Evolutionary conservation across 2,888 invertebrate species (phyloP).

Genomic region (Pocota personata): DNA sequence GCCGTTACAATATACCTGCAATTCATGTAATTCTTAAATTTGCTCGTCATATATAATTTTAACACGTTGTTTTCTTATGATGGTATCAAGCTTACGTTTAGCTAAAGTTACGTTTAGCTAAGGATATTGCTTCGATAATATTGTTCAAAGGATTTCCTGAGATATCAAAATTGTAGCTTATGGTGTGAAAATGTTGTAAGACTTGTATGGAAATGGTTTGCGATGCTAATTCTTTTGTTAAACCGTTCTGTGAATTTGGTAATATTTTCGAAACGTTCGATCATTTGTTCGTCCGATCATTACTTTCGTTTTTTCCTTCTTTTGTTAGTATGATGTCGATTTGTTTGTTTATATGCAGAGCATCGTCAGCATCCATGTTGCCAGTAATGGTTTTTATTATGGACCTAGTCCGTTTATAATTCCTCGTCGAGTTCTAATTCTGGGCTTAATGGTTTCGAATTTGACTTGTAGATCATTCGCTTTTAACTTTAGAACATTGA

Average conservation of each 20-base stretch:
- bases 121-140: too few species aligned
- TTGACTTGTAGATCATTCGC: background rate
- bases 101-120: too few species aligned
- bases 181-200: background rate
- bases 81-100: background rate
- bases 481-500: constrained; percentile 10
- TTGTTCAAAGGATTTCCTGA: too few species aligned
- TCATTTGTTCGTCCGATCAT: background rate
- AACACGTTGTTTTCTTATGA: too few species aligned
- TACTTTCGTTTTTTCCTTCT: background rate
- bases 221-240: too few species aligned
- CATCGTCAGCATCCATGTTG: background rate
- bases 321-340: background rate
- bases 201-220: background rate
- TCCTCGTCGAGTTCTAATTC: background rate
- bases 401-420: background rate
- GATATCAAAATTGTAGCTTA: background rate
- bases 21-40: background rate
- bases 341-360: background rate
- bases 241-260: background rate
- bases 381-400: background rate
- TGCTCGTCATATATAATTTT: background rate
- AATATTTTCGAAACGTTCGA: background rate
- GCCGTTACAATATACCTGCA: background rate
- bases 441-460: background rate